Conservation (phyloP, 2,113 vertebrate species). For the Phalacrocorax aristotelis region DNA sequence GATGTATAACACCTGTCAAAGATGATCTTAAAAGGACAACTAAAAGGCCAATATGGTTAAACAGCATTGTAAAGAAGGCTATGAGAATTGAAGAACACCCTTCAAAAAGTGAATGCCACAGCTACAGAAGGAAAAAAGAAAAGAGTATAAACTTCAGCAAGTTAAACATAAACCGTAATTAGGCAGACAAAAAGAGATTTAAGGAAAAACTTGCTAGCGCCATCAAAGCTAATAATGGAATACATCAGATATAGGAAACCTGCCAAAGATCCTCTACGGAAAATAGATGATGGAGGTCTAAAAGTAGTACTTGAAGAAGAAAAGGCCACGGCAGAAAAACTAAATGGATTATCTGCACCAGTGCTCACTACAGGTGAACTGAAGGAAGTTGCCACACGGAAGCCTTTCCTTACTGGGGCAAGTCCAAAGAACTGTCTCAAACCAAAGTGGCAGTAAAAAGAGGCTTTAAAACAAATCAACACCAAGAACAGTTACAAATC, state of each 20-base stretch:
- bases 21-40: background rate
- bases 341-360: background rate
- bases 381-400: background rate
- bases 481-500: background rate
- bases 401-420: background rate
- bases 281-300: constrained; percentile 8
- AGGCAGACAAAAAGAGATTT: constrained; percentile 19
- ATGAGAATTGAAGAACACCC: background rate
- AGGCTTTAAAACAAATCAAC: background rate
- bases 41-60: background rate
- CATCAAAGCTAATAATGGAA: constrained; percentile 34
- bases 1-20: background rate
- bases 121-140: background rate
- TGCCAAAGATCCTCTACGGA: constrained; percentile 33
- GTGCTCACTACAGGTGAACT: background rate
- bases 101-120: background rate
- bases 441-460: background rate
- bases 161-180: constrained; percentile 42
- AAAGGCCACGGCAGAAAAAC: background rate
- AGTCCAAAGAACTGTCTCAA: background rate
- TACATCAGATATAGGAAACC: constrained; percentile 10
- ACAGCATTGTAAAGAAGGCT: background rate
- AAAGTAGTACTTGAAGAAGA: constrained; percentile 5
- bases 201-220: constrained; percentile 31
- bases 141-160: background rate